Base-by-base conservation (phyloP, 53 echinoderm and acorn worm genomes). In the Zoroaster sp. region DNA sequence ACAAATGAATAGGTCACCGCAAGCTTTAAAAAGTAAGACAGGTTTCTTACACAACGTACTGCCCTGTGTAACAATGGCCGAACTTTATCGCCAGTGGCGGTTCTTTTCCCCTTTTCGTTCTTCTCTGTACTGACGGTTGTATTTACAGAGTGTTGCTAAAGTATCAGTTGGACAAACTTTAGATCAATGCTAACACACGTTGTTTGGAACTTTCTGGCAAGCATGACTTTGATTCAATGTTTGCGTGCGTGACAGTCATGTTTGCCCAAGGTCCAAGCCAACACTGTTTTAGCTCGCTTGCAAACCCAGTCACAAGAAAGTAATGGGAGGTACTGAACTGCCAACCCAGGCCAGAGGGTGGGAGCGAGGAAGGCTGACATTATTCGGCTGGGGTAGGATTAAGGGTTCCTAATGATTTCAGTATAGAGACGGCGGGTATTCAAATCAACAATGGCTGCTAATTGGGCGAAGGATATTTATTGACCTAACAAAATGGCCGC, bases 401-500 rank as follows among this genome's bases (percentile, higher is more conserved):
- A 88, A 54, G 43, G 72, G 77, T 41, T 35, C n/a, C 77, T 77
- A 77, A 77, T 88, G 77, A 77, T 63, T 67, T 75, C 66, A 68
- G 43, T 88, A 74, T 42, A 11, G 67, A 34, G 47, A 69, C 49
- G 78, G 46, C 38, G 37, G 18, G 23, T 51, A 71, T 78, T 78
- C 89, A 79, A 17, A 35, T 69, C 35, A 31, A 47, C 79, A 89
- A 80, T 78, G 39, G 79, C 47, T 74, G 42, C 69, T 89, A 89
- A 89, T 89, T 78, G 89, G 79, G 78, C 80, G 40, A 41, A 46
- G 79, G 78, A 68, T 89, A 52, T 78, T 78, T 89, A 88, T 88
- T 88, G 88, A 88, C 74, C 77, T 88, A 74, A 88, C 87, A 87
- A 88, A 88, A 88, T 77, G 88, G 49, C 88, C 67, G 88, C 77